Conservation (phyloP, 2,888 invertebrate species). For the Drosophila kanekoi region DNA sequence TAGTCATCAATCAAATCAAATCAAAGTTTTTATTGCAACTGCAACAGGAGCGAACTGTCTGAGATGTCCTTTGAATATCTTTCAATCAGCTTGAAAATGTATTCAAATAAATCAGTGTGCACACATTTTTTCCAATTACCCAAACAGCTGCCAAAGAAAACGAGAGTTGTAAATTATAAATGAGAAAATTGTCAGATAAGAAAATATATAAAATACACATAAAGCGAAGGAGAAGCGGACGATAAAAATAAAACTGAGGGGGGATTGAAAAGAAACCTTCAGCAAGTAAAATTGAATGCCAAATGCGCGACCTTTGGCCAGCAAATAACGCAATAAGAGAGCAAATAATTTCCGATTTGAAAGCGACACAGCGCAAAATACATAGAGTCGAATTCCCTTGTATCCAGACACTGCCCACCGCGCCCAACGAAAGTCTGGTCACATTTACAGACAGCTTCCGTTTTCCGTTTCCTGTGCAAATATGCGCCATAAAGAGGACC, state of each 20-base stretch:
- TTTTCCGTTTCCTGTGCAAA: slow-evolving; percentile 69
- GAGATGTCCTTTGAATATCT: not conserved
- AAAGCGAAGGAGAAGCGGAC: not conserved
- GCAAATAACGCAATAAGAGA: slow-evolving; percentile 45
- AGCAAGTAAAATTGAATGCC: slow-evolving; percentile 39
- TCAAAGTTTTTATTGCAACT: slow-evolving; percentile 1
- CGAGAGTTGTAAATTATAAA: slow-evolving; percentile 39
- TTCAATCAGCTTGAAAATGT: not conserved
- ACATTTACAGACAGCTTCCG: slow-evolving; percentile 42
- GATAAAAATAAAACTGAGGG: slow-evolving; percentile 1
- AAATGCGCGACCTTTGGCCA: slow-evolving; percentile 49
- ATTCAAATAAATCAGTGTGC: slow-evolving; percentile 23
- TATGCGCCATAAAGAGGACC: slow-evolving; percentile 42
- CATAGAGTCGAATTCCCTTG: slow-evolving; percentile 1
- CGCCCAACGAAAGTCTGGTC: not conserved
- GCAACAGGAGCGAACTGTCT: not conserved
- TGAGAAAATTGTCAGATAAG: slow-evolving; percentile 18
- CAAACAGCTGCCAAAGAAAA: slow-evolving; percentile 34
- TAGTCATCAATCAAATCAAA: not conserved
- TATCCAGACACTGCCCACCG: not conserved
- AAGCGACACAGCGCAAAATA: slow-evolving; percentile 36
- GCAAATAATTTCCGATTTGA: slow-evolving; percentile 67
- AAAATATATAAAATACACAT: slow-evolving; percentile 25
- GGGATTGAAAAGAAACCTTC: slow-evolving; percentile 33
- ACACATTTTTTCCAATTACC: slow-evolving; percentile 39